Base-by-base conservation (phyloP, 2,113 vertebrate genomes). In the Lepisosteus oculatus region DNA sequence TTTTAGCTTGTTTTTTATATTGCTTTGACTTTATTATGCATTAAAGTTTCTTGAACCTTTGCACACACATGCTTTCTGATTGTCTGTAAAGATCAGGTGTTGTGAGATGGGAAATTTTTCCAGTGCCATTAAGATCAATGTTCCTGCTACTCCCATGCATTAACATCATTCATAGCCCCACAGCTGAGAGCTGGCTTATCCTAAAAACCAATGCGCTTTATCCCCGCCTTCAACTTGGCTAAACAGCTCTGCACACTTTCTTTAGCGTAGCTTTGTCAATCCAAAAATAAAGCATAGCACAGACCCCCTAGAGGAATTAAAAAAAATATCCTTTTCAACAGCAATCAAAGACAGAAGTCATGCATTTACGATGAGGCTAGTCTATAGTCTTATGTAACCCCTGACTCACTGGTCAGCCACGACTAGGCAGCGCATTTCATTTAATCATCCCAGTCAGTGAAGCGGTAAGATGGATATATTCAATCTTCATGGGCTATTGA, bases 381-480 rank as follows among this genome's bases (percentile, higher is more conserved):
- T 42, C 29, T 65, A 29, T 65, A 8, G 29, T 7, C 62, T 65
- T 42, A 42, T 41, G 62, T 65, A 65, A 41, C 12, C n/a, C 56
- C 43, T 12, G 66, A 29, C 54, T 67, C 17, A 63, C 70, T 64
- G 71, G 55, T 56, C 47, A 67, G 55, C 65, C 72, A 70, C 13
- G 55, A 67, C 65, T 78, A 69, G 70, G 67, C 75, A 42, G 74
- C 71, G 56, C 64, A 42, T 70, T 81, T 76, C 77, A 77, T 79
- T 78, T 82, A 82, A 84, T 82, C 78, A 80, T 83, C 72, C 44
- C n/a, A 72, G 68, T 77, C 80, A 83, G 75, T 74, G 74, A 80
- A 77, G 78, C 76, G 72, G 72, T 77, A 70, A 83, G 83, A 79
- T 77, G 79, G 81, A 83, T 77, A 77, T 73, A 76, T 83, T 80